Evolutionary conservation across 2,888 invertebrate genomes (phyloP), one percentile per base, ranked within the genome.

Genomic region (Pardosa pseudoannulata): DNA sequence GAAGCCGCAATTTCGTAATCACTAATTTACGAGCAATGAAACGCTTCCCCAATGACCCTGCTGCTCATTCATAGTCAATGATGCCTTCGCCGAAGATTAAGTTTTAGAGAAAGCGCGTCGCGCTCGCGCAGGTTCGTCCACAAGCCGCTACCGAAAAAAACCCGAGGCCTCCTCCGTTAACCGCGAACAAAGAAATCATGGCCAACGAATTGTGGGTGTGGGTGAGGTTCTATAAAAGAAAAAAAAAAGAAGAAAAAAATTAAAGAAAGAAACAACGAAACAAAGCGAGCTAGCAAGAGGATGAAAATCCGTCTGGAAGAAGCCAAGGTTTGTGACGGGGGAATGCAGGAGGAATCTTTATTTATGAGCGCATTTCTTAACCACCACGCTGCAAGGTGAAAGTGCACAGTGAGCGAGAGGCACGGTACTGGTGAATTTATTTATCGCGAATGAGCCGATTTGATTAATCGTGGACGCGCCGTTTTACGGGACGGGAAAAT

Each of bases 331-430:
- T 56, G 80, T n/a, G 50, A 56, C 50, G 29, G 29, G 72, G 31
- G 31, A 9, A 13, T 19, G 36, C 23, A 56, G 2, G 64, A 28
- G 23, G 64, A 72, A 82, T 82, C 71, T 83, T 83, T 83, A 83
- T 83, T 76, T 83, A 83, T 83, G 82, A 83, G 76, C 68, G 68
- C 68, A 80, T 80, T 50, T 36, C 73, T 41, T n/a, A 75, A 76
- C 82, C 32, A 36, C 82, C 32, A 36, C 82, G 75, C 68, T n/a
- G 13, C 46, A 72, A 36, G 82, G 75, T 82, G 82, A 76, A 82
- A 82, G 81, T 81, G 81, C 73, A 78, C 32, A 32, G 32, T 27
- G 46, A 68, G 68, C 68, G 9, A 32, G 9, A 32, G 46, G 32
- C 68, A 68, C 36, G 36, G 67, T 36, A 67, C 67, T 67, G 36